Conservation (phyloP, 2,113 vertebrate species). For the Cyprinus carpio region DNA sequence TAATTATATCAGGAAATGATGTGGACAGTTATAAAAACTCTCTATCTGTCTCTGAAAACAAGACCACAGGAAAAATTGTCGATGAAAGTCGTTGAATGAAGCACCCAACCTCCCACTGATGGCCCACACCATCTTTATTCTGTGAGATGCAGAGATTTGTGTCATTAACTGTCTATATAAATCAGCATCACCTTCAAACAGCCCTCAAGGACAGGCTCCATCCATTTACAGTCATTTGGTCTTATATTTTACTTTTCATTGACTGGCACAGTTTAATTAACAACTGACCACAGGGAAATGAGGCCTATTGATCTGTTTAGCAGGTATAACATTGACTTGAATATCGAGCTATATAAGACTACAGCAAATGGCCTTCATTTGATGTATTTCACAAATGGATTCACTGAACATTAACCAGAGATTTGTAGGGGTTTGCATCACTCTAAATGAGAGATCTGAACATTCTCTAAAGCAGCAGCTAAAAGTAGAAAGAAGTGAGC, state of each 20-base stretch:
- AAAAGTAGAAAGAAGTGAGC: background rate
- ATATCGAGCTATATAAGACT: conserved; percentile 36
- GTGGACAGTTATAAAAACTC: background rate
- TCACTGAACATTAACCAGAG: background rate
- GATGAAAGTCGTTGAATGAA: background rate
- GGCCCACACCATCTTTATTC: background rate
- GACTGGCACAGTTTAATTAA: conserved; percentile 53
- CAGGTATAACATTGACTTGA: conserved; percentile 12
- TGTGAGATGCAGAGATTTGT: background rate
- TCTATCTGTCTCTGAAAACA: background rate
- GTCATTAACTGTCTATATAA: background rate
- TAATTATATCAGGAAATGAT: background rate
- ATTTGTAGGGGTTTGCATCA: background rate
- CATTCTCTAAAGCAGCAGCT: background rate
- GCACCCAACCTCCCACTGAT: background rate
- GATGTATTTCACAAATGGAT: conserved; percentile 31
- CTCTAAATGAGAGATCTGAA: background rate
- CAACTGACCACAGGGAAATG: conserved; percentile 44
- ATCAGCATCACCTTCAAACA: conserved; percentile 37
- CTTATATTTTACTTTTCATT: conserved; percentile 49
- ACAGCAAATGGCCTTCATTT: background rate
- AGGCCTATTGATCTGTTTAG: conserved; percentile 47
- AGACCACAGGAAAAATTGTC: background rate
- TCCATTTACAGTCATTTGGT: conserved; percentile 43
- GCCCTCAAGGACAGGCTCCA: conserved; percentile 18